These are phyloP conservation scores for Ariolimax columbianus DNA, from an alignment of 2,888 invertebrate genomes.

Conservation along the genomic window DNA sequence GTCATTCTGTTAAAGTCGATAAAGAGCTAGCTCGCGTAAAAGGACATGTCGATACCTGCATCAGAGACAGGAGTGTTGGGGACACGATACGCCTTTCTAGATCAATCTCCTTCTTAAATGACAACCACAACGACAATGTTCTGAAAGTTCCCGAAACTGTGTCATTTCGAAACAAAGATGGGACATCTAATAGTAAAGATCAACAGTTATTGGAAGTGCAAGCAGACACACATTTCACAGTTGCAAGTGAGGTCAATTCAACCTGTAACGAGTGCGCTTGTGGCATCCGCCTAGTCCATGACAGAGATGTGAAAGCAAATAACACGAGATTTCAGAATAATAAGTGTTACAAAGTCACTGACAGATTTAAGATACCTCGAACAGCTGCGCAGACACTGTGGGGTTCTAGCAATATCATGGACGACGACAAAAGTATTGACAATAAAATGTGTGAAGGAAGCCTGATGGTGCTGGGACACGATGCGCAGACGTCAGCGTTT, in stretches of 20 bases:
- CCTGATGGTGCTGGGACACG: conserved; percentile 9
- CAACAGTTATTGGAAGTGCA: no score
- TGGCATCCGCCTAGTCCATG: neutral
- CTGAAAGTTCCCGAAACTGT: no score
- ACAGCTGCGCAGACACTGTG: neutral
- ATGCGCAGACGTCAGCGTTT: conserved; percentile 9
- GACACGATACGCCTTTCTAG: no score
- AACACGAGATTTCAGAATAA: neutral
- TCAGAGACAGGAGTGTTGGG: no score
- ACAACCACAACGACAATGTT: no score
- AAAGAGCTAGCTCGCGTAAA: no score
- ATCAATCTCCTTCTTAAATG: no score
- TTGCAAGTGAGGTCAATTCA: neutral
- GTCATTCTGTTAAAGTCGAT: neutral
- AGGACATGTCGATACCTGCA: no score
- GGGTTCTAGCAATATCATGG: neutral
- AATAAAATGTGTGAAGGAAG: neutral
- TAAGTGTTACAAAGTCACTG: neutral
- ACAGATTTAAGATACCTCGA: neutral
- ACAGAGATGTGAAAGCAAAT: neutral
- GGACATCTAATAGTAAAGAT: no score
- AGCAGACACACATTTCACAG: no score
- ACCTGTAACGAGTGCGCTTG: neutral
- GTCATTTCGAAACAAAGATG: no score
- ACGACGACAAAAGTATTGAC: neutral